Evolutionary conservation across 2,797 vertebrate species (phyloP), one percentile per base, ranked within the genome.

Genomic region (Pygocentrus nattereri): DNA sequence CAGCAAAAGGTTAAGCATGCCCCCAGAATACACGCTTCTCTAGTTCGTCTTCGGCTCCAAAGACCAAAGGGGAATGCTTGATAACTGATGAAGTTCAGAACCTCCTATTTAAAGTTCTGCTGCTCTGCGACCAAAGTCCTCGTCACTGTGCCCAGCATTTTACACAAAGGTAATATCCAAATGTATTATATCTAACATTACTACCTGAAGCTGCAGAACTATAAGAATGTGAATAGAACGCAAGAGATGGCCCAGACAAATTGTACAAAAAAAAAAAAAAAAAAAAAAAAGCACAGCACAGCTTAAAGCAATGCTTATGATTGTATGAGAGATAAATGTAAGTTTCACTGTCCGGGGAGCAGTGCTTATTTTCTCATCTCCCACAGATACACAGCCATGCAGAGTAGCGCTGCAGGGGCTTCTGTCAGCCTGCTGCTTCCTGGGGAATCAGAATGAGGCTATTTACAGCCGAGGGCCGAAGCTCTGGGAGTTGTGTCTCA

Each of bases 1-100:
- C 85, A 86, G 86, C 77, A 69, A 90, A 94, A 93, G 90, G 93
- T 93, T 94, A 94, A 91, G 91, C 88, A 89, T 90, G 90, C 90
- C 92, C 91, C 90, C 86, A 91, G 87, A 90, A 90, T 88, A 88
- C 85, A 80, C n/a, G 41, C 75, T 87, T 89, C 89, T 86, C 79
- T 52, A 30, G 67, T 76, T 67, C 50, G 61, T 73, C 82, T 76
- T 61, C 65, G 67, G 21, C 52, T 81, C 64, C 49, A 50, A 79
- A 82, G 72, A 75, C 77, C 68, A 74, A 74, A 83, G 25, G 62
- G 54, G 31, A 25, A 41, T 61, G 12, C 61, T 52, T 52, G 62
- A 83, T 65, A 21, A 58, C 31, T 44, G 19, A 31, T 47, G 19
- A 71, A 69, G 75, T 78, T 81, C 65, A 79, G 31, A 75, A 62